A percentile compares a stretch with the other conserved stretches of the same genome.
Conservation (phyloP, 2,113 vertebrate species). For the Narcine bancroftii region DNA sequence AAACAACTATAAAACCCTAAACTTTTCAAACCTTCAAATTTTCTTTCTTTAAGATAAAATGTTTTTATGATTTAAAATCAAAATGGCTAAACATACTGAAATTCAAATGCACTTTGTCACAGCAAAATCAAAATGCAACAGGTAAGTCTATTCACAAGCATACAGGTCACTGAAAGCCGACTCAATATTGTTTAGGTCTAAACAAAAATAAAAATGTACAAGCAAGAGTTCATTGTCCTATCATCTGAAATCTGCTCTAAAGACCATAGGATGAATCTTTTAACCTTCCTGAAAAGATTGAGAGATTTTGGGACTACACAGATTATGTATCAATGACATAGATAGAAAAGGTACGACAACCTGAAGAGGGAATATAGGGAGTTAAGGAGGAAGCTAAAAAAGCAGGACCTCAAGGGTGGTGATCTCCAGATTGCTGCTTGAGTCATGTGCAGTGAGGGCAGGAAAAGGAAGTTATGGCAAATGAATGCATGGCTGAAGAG, state of each 20-base stretch:
- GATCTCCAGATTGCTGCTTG: too few species aligned
- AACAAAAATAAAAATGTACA: neutral
- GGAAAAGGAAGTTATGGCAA: too few species aligned
- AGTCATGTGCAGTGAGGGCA: too few species aligned
- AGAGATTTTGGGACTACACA: neutral
- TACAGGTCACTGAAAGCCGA: neutral
- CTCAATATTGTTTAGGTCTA: neutral
- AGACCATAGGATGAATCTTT: neutral
- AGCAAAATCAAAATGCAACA: neutral
- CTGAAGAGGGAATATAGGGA: too few species aligned
- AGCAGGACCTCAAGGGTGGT: too few species aligned
- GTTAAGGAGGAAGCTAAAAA: too few species aligned
- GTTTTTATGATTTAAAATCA: neutral
- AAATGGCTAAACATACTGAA: neutral
- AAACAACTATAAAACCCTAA: neutral
- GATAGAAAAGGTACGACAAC: too few species aligned
- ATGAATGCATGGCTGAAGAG: too few species aligned
- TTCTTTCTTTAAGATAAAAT: neutral
- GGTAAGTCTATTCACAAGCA: neutral
- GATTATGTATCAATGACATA: too few species aligned
- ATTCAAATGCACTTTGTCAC: neutral
- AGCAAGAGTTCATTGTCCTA: neutral
- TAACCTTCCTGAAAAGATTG: neutral
- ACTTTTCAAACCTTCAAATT: neutral
- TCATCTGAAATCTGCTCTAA: neutral